These are phyloP conservation scores for Pseudocheirus occidentalis DNA, from an alignment of 2,797 vertebrate species.

Conservation along the genomic window DNA sequence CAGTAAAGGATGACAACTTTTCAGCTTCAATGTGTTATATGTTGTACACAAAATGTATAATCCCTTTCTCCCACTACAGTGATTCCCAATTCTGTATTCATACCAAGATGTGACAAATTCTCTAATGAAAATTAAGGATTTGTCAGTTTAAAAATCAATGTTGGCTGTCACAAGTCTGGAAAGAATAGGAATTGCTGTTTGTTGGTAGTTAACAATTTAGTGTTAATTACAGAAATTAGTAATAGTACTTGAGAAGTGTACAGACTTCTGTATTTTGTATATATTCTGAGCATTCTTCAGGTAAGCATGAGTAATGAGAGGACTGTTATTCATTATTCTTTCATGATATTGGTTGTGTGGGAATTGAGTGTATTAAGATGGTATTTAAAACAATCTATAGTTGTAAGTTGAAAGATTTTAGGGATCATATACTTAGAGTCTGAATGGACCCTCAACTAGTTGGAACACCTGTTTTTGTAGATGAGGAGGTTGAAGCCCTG, in stretches of 20 bases:
- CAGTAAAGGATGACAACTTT: neutral
- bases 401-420: no score
- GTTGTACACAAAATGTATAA: neutral
- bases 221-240: neutral
- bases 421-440: no score
- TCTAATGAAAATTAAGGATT: neutral
- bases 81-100: neutral
- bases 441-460: neutral
- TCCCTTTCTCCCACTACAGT: neutral
- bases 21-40: neutral
- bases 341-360: neutral
- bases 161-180: neutral
- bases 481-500: neutral
- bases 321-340: neutral
- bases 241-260: constrained; percentile 2
- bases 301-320: neutral
- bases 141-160: neutral
- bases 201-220: neutral
- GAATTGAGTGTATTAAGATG: constrained; percentile 26
- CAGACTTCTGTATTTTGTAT: no score
- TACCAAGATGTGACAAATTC: neutral
- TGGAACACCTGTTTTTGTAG: neutral
- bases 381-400: neutral
- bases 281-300: constrained; percentile 21
- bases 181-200: neutral